phyloP scores from a whole-genome alignment of 1,140 invertebrate genomes.

The Cydia fagiglandana region DNA sequence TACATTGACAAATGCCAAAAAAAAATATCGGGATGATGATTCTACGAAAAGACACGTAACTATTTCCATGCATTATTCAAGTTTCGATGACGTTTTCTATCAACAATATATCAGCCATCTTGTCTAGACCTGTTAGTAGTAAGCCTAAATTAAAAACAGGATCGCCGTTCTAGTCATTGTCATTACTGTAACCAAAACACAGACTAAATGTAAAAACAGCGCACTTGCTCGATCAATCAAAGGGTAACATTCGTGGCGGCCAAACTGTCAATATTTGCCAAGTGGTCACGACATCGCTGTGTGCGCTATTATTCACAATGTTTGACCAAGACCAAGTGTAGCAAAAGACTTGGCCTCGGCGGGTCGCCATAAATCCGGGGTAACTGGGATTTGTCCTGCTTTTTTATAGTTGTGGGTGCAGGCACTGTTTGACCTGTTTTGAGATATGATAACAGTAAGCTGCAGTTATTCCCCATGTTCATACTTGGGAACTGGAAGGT shows the following conservation, averaged over 20 bases:
- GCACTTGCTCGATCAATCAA: conserved; percentile 65
- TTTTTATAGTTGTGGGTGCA: conserved; percentile 16
- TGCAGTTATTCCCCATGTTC: neutral
- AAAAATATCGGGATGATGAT: too few species aligned
- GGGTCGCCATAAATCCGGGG: conserved; percentile 19
- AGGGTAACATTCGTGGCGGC: conserved; percentile 58
- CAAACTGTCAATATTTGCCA: conserved; percentile 65
- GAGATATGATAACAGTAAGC: neutral
- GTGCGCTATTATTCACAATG: conserved; percentile 67
- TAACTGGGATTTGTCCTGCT: conserved; percentile 23
- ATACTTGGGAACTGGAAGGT: too few species aligned
- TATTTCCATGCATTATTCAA: too few species aligned
- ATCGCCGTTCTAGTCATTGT: neutral
- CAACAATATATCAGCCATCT: too few species aligned
- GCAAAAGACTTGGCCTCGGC: neutral
- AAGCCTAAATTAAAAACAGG: neutral
- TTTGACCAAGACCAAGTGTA: conserved; percentile 56
- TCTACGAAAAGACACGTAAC: too few species aligned
- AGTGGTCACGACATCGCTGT: conserved; percentile 63
- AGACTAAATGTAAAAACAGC: conserved; percentile 35
- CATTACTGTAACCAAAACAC: neutral
- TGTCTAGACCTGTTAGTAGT: too few species aligned
- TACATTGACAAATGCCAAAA: too few species aligned
- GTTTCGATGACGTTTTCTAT: too few species aligned
- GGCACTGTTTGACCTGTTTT: neutral